Evolutionary conservation across 1,140 invertebrate genomes (phyloP).

Genomic region (Amyelois transitella): DNA sequence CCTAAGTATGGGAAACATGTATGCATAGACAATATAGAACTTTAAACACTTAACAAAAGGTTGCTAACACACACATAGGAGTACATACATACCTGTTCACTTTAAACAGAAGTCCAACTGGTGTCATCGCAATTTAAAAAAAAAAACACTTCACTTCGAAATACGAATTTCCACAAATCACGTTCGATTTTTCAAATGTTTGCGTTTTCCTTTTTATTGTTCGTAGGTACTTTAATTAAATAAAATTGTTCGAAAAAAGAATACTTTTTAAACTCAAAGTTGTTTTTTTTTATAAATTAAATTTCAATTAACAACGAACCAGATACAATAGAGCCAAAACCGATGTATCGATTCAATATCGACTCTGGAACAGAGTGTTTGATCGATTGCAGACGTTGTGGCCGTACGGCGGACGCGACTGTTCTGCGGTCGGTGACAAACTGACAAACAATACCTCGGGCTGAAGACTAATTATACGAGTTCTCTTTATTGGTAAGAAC

Average conservation of each 20-base stretch:
- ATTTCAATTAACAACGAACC: slow-evolving; percentile 4
- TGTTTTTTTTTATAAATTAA: neutral
- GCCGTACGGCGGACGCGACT: slow-evolving; percentile 42
- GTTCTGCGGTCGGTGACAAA: slow-evolving; percentile 58
- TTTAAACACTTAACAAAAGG: slow-evolving; percentile 13
- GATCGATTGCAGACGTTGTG: slow-evolving; percentile 39
- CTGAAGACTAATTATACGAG: slow-evolving; percentile 55
- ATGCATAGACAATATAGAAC: neutral
- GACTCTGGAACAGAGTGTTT: slow-evolving; percentile 19
- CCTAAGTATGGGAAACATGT: slow-evolving; percentile 9
- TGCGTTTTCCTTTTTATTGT: neutral
- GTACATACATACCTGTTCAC: slow-evolving; percentile 72
- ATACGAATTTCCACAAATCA: slow-evolving; percentile 1
- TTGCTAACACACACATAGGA: slow-evolving; percentile 24
- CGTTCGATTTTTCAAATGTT: slow-evolving; percentile 4
- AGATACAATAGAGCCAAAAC: neutral
- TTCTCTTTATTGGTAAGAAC: slow-evolving; percentile 34
- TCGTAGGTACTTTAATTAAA: no score
- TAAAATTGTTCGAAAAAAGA: slow-evolving; percentile 11
- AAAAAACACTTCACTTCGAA: slow-evolving; percentile 26
- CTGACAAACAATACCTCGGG: slow-evolving; percentile 58
- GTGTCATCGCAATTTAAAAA: slow-evolving; percentile 55
- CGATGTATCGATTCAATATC: slow-evolving; percentile 12
- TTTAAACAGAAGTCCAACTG: slow-evolving; percentile 71
- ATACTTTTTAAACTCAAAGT: no score